Percentiles rank a stretch among this genome's conserved stretches.
These are phyloP conservation scores for Musca domestica DNA, from an alignment of 1,140 invertebrate genomes.

Conservation along the genomic window DNA sequence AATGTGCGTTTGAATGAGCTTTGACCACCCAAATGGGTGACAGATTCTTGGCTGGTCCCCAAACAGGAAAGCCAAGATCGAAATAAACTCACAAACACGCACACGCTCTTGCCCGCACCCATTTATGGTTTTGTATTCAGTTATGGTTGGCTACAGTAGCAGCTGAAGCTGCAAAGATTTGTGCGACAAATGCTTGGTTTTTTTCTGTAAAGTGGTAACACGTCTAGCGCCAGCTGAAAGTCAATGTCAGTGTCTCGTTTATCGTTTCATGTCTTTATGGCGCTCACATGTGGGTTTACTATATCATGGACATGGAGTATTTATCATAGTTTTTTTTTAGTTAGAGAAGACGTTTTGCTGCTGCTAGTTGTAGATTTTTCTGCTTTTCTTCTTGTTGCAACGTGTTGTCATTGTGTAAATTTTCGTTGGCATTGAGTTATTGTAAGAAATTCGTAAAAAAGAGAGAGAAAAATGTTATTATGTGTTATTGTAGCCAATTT, in stretches of 20 bases:
- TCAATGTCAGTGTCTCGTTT: conserved; percentile 14
- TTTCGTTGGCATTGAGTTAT: conserved; percentile 4
- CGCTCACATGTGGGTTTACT: neutral
- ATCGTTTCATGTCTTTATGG: no score
- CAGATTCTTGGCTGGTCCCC: conserved; percentile 6
- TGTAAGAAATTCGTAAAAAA: conserved; percentile 13
- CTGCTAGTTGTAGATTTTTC: no score
- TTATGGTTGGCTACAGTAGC: neutral
- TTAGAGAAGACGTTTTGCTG: neutral
- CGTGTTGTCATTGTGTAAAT: neutral
- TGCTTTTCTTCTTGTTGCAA: neutral
- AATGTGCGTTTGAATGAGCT: neutral
- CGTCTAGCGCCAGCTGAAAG: conserved; percentile 11
- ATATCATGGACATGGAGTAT: neutral
- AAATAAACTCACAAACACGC: no score
- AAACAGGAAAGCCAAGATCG: neutral
- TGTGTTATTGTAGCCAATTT: no score
- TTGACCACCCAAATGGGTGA: conserved; percentile 16
- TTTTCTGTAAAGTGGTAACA: conserved; percentile 5
- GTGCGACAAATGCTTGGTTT: neutral
- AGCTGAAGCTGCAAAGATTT: neutral
- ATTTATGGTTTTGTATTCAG: no score
- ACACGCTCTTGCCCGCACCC: no score
- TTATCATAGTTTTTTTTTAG: neutral
- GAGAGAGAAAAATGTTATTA: no score